Percentiles rank a stretch among this genome's conserved stretches.
These are phyloP conservation scores for Thymelicus lineola DNA, from an alignment of 2,888 invertebrate species.

Conservation along the genomic window DNA sequence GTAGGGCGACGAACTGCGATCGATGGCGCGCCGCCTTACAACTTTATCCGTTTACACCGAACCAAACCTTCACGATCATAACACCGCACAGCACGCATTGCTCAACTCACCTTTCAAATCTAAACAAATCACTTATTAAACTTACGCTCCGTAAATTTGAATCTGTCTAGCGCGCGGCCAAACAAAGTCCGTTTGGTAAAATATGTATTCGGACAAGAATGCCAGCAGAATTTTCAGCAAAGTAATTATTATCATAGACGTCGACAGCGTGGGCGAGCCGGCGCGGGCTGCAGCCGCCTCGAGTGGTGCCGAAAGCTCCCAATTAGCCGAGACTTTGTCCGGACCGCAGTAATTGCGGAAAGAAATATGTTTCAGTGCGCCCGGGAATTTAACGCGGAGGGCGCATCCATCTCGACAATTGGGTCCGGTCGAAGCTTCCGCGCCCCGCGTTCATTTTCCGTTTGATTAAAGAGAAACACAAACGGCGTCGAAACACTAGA, in stretches of 20 bases:
- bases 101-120: constrained; percentile 23
- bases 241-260: constrained; percentile 63
- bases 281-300: constrained; percentile 53
- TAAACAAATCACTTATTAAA: constrained; percentile 8
- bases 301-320: constrained; percentile 76
- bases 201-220: constrained; percentile 60
- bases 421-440: neutral
- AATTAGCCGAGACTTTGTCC: constrained; percentile 80
- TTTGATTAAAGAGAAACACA: constrained; percentile 73
- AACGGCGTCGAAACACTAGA: constrained; percentile 62
- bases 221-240: constrained; percentile 53
- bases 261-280: constrained; percentile 53
- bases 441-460: constrained; percentile 36
- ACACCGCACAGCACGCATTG: constrained; percentile 54
- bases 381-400: constrained; percentile 64
- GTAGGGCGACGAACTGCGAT: constrained; percentile 84
- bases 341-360: constrained; percentile 72
- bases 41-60: constrained; percentile 81
- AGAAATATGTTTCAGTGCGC: constrained; percentile 74
- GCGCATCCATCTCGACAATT: constrained; percentile 45
- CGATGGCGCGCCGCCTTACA: constrained; percentile 79
- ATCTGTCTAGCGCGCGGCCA: neutral
- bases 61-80: constrained; percentile 78
- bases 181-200: constrained; percentile 46
- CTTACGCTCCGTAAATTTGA: constrained; percentile 5